Base-by-base conservation (phyloP, 2,888 invertebrate genomes). In the Esperia sulphurella region DNA sequence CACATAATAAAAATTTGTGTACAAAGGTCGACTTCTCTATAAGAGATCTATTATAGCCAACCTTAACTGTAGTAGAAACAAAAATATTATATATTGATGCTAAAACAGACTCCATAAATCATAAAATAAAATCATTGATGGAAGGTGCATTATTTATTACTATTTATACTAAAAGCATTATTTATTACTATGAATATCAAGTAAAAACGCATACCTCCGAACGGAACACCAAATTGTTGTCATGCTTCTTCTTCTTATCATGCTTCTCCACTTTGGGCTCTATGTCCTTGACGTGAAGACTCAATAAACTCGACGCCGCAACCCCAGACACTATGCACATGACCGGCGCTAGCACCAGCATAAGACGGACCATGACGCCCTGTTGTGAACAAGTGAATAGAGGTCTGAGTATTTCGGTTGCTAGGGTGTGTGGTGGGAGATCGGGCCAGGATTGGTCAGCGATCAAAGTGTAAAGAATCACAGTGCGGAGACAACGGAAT, bases 291-390 rank as follows among this genome's bases (percentile, higher is more conserved):
- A 98, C 97, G 74, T 98, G 98, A 58, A 95, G 94, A 38, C 93
- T 91, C 30, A 99, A 90, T 29, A 94, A 81, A 55, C 96, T 94
- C 0, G 98, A 98, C 5, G 97, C 95, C 1, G 98, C 98, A 45
- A 99, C 98, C 43, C 98, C 99, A 0, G 98, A 97, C 45, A 99
- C 91, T 54, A 99, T 96, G 73, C 98, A 99, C 98, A 99, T 98
- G 0, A 99, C 97, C 0, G 99, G 99, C 0, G 99, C 98, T 54
- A 99, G 90, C 0, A 99, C 98, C 72, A 99, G 88, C 98, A 99
- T 99, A 43, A 99, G 91, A 85, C 99, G 98, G 28, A 99, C 98
- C 99, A 99, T 99, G 41, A 99, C 98, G 56, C 98, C 98, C 97
- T 97, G 78, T 71, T 31, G 46, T 9, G n/a, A 31, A 1, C 47